Evolutionary conservation across 2,888 invertebrate species (phyloP), one percentile per base, ranked within the genome.

Genomic region (Tortricodes alternella): DNA sequence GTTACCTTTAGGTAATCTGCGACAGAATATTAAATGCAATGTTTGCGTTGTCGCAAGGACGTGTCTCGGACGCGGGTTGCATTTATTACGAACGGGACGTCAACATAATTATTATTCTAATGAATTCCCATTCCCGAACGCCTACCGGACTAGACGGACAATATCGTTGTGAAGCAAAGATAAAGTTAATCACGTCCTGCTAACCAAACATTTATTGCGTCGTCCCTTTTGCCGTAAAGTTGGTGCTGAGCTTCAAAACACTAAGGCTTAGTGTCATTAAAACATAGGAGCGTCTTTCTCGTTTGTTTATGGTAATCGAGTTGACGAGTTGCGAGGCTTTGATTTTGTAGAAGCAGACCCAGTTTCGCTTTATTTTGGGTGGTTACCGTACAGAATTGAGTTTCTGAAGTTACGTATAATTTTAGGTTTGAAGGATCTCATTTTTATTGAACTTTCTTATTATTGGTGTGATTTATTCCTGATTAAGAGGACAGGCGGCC

Each of bases 291-390:
- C 78, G 80, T 81, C 86, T 83, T 84, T 74, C 80, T 76, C 75
- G 89, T 89, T 89, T 89, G 88, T 85, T 83, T 89, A 89, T 89
- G 89, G 75, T 80, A 89, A 89, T 89, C 75, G 78, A 81, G 83
- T 82, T 83, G 85, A 85, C 85, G 85, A 88, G 82, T 86, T 86
- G 74, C 70, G 71, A 74, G 74, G 80, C 86, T 86, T 85, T 87
- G 85, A 87, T 88, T 89, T 72, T 72, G 70, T 62, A 57, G 69
- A 74, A 74, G 70, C 67, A 68, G 74, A 71, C 73, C 78, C 69
- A 68, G 62, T 64, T 66, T 67, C 68, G 68, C 74, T 86, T 89
- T 84, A 79, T 85, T 86, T 80, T 82, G 73, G 60, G 53, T 43
- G 58, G 50, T 35, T 43, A 77, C 81, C 81, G 80, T 72, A 70